Percentiles rank a stretch among this genome's conserved stretches.
Conservation (phyloP, 2,113 vertebrate species). For the Cardinalis cardinalis region DNA sequence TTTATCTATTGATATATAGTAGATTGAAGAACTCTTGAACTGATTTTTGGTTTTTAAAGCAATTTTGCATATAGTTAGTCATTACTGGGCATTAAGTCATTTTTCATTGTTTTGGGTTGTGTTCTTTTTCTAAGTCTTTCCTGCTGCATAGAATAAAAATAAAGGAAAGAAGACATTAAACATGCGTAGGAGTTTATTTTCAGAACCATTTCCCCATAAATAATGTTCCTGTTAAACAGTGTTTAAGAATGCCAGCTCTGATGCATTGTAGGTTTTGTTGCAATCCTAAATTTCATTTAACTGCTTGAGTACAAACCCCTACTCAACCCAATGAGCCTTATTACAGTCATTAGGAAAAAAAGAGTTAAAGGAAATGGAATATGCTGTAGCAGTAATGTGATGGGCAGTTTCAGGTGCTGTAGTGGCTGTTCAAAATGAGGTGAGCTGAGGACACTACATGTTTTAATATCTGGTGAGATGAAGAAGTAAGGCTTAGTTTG, state of each 20-base stretch:
- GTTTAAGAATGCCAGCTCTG: neutral
- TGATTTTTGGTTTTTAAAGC: neutral
- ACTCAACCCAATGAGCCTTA: neutral
- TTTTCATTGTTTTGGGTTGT: neutral
- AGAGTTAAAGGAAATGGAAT: neutral
- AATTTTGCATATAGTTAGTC: slow-evolving; percentile 8
- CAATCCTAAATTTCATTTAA: neutral
- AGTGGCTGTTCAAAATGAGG: neutral
- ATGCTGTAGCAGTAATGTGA: neutral
- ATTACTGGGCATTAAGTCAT: neutral
- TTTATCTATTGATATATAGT: slow-evolving; percentile 31
- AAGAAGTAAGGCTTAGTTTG: neutral
- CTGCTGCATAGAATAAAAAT: neutral
- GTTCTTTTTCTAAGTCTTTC: neutral
- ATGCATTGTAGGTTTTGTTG: neutral
- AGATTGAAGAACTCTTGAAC: neutral
- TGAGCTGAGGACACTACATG: neutral
- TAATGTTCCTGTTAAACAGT: slow-evolving; percentile 1
- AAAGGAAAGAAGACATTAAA: slow-evolving; percentile 4
- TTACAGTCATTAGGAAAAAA: neutral
- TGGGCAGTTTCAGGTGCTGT: neutral
- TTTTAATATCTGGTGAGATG: neutral
- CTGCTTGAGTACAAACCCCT: neutral
- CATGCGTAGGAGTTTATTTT: slow-evolving; percentile 24
- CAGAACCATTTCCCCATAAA: slow-evolving; percentile 11